Conservation (phyloP, 2,888 invertebrate species). For the Macropis europaea region DNA sequence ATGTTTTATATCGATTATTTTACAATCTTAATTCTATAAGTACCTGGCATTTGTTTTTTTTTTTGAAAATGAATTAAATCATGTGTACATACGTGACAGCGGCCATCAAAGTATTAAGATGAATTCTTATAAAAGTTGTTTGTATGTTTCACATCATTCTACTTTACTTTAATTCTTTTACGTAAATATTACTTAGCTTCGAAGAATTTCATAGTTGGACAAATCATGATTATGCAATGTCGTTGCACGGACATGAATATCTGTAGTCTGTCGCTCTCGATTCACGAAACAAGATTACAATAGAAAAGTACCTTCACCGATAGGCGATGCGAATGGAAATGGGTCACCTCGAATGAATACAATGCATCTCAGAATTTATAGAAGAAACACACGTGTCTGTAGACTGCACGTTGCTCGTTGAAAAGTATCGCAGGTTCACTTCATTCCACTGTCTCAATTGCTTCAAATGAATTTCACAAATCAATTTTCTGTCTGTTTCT, state of each 20-base stretch:
- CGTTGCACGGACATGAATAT: conserved; percentile 5
- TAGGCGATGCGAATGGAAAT: conserved; percentile 31
- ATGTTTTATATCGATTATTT: no score
- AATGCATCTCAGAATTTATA: conserved; percentile 14
- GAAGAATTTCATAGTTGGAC: no score
- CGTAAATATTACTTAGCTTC: no score
- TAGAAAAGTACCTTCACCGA: conserved; percentile 32
- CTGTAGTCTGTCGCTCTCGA: conserved; percentile 24
- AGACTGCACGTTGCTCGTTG: conserved; percentile 9
- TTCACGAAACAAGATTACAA: conserved; percentile 34
- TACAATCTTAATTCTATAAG: no score
- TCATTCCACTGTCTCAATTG: not conserved
- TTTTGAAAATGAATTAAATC: no score
- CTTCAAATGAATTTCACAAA: not conserved
- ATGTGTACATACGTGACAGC: no score
- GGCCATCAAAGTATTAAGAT: no score
- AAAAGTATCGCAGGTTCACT: not conserved
- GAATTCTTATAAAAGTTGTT: no score
- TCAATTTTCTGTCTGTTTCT: not conserved
- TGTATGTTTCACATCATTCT: no score
- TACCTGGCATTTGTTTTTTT: no score
- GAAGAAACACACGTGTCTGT: not conserved
- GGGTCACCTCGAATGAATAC: conserved; percentile 24
- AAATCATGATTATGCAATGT: not conserved
- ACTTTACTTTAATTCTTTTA: no score